phyloP scores from a whole-genome alignment of 2,797 vertebrate species.

The Myotis daubentonii region DNA sequence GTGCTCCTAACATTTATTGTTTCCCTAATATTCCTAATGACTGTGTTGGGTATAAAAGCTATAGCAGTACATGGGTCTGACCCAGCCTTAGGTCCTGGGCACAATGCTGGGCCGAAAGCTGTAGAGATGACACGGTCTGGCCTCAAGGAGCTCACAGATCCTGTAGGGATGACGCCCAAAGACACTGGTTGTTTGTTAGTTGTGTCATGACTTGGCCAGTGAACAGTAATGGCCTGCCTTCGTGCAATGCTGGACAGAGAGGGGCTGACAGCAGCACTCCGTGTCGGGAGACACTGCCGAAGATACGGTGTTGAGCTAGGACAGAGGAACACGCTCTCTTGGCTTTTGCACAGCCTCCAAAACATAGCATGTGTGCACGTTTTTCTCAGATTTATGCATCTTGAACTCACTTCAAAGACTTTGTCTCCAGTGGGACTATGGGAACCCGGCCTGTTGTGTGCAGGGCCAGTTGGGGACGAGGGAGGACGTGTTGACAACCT shows the following conservation, averaged over 20 bases:
- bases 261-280: neutral
- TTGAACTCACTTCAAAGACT: neutral
- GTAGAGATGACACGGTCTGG: neutral
- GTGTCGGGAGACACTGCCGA: neutral
- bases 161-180: neutral
- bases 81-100: neutral
- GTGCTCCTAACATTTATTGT: neutral
- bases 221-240: neutral
- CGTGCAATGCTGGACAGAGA: neutral
- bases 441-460: neutral
- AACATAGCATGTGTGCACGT: neutral
- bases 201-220: neutral
- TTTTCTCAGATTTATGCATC: neutral
- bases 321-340: neutral
- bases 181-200: neutral
- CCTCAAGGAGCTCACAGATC: neutral
- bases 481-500: neutral
- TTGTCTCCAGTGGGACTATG: neutral
- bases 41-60: neutral
- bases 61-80: neutral
- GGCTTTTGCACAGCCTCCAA: neutral
- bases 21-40: conserved; percentile 29
- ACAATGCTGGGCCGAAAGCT: neutral
- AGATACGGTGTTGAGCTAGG: neutral
- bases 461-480: neutral